Evolutionary conservation across 2,113 vertebrate genomes (phyloP).

Genomic region (Capreolus pygargus): DNA sequence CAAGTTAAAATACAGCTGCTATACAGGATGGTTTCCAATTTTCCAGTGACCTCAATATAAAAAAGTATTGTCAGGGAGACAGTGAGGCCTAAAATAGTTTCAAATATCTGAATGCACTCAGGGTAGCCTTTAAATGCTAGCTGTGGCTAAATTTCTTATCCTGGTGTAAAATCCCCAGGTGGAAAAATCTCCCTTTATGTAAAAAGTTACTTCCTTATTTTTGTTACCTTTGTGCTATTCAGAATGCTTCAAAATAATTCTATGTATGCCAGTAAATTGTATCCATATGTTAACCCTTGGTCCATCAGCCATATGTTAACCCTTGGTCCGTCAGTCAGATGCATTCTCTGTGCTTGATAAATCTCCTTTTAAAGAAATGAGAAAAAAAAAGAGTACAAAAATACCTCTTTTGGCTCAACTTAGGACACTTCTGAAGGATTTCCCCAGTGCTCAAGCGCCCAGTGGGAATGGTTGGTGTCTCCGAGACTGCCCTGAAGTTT

Average conservation of each 20-base stretch:
- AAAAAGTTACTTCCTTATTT: constrained; percentile 5
- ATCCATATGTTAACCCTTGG: neutral
- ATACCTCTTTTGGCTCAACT: neutral
- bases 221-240: neutral
- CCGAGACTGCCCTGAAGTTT: neutral
- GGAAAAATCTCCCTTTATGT: neutral
- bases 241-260: constrained; percentile 8
- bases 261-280: neutral
- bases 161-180: neutral
- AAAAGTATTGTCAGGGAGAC: constrained; percentile 40
- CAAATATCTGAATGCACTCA: neutral
- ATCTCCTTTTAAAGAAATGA: neutral
- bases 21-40: constrained; percentile 11
- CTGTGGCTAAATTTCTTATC: neutral
- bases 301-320: neutral
- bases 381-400: neutral
- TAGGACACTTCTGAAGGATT: neutral
- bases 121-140: neutral
- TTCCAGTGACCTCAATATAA: constrained; percentile 34
- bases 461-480: neutral
- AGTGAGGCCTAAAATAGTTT: constrained; percentile 41
- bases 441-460: neutral
- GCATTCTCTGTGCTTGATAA: neutral
- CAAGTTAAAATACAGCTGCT: neutral
- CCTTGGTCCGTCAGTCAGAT: neutral